Evolutionary conservation across 2,888 invertebrate genomes (phyloP), one percentile per base, ranked within the genome.

Genomic region (Rugalucina vietnamica): DNA sequence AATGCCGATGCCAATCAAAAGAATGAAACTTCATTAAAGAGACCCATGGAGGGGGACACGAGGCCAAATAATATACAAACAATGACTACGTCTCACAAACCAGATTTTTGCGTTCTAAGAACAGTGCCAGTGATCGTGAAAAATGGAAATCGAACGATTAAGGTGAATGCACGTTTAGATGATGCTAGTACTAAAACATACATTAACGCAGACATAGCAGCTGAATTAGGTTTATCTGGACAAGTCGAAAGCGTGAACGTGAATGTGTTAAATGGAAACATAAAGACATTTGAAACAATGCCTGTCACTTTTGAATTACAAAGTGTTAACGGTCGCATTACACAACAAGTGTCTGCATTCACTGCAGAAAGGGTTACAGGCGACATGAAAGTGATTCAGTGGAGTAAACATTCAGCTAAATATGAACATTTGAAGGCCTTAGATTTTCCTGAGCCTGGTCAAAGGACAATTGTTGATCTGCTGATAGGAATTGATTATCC

Each of bases 401-500:
- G 86, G 88, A 75, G 73, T n/a, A 50, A 79, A 54, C 34, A 80
- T 5, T 34, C 34, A 72, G 14, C 69, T 4, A 65, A 82, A 14
- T 81, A 75, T 60, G 21, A 37, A 43, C 84, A 88, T 78, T 49
- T 88, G 29, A 39, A 75, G 37, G 83, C 70, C 21, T 76, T 86
- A 14, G 39, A 81, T 18, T 82, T 82, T 60, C 82, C 77, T 29
- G n/a, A n/a, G n/a, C n/a, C n/a, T n/a, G 34, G 12, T 10, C 34
- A 60, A 12, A 43, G 36, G 29, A 29, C 32, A 21, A 70, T 27
- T 24, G 43, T 82, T 24, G 77, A 82, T 24, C 39, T 88, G 27
- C 74, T 87, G 18, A 84, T 86, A 32, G 84, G 88, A 3, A 24
- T 88, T 14, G 86, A 89, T 57, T 75, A 84, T 77, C 50, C 82